Evolutionary conservation across 2,113 vertebrate genomes (phyloP).

Genomic region (Rhinolophus ferrumequinum): DNA sequence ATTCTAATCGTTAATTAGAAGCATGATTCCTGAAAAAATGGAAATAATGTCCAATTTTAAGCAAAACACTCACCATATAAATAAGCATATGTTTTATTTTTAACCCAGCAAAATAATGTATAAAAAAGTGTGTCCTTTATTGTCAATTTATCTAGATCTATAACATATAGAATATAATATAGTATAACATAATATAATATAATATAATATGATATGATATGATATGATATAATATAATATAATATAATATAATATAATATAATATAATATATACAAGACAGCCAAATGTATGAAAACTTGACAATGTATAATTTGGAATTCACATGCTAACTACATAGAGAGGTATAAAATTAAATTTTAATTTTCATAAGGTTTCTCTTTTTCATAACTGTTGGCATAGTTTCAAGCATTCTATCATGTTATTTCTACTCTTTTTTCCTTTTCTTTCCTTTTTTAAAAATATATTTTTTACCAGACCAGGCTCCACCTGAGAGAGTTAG

Average conservation of each 20-base stretch:
- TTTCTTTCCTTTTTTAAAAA: neutral
- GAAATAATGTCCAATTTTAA: conserved; percentile 66
- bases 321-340: conserved; percentile 60
- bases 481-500: conserved; percentile 45
- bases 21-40: conserved; percentile 67
- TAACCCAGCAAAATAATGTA: conserved; percentile 78
- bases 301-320: conserved; percentile 72
- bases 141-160: conserved; percentile 83
- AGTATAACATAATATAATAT: conserved; percentile 79
- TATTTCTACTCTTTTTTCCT: conserved; percentile 6
- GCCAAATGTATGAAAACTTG: conserved; percentile 82
- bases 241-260: conserved; percentile 84
- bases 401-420: conserved; percentile 50
- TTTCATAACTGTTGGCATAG: conserved; percentile 43
- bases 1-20: conserved; percentile 71
- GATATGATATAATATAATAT: conserved; percentile 81
- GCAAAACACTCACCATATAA: conserved; percentile 72
- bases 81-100: conserved; percentile 79
- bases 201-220: conserved; percentile 80
- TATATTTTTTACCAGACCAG: neutral
- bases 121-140: conserved; percentile 78
- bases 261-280: conserved; percentile 82
- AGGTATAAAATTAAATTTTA: neutral
- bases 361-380: neutral
- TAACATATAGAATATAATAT: conserved; percentile 83